Percentiles rank a stretch among this genome's conserved stretches.
Evolutionary conservation across 2,888 invertebrate species (phyloP).

Genomic region (Ferrisia virgata): DNA sequence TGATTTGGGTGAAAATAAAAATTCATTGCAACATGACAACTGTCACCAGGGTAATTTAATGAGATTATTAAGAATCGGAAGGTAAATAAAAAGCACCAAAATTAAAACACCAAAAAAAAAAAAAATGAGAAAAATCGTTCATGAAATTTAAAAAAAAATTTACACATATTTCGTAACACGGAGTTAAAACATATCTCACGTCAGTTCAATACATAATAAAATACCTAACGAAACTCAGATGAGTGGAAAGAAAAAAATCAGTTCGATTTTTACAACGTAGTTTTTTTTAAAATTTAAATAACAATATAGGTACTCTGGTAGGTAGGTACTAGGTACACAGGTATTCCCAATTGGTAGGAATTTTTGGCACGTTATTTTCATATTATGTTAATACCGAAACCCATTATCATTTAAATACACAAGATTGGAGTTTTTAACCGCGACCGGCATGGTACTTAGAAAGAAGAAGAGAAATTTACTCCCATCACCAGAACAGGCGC

Average conservation of each 20-base stretch:
- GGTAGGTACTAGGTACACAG: neutral
- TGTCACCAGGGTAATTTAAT: too few species aligned
- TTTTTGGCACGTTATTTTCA: neutral
- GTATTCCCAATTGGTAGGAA: neutral
- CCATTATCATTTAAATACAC: slow-evolving; percentile 1
- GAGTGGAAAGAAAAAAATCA: neutral
- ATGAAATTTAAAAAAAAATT: too few species aligned
- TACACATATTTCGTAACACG: too few species aligned
- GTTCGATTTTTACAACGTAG: neutral
- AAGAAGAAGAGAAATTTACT: neutral
- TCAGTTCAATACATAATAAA: neutral
- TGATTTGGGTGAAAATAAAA: too few species aligned
- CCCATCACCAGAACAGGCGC: neutral
- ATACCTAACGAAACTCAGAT: neutral
- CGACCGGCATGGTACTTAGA: too few species aligned
- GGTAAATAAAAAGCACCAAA: too few species aligned
- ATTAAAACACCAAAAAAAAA: too few species aligned
- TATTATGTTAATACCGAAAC: slow-evolving; percentile 24
- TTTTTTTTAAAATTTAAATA: neutral
- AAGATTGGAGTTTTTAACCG: slow-evolving; percentile 20
- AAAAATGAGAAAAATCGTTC: too few species aligned
- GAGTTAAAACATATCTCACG: too few species aligned
- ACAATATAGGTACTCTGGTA: neutral
- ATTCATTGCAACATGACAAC: too few species aligned
- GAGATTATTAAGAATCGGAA: too few species aligned